Base-by-base conservation (phyloP, 1,140 invertebrate genomes). In the Drosophila baimaii region DNA sequence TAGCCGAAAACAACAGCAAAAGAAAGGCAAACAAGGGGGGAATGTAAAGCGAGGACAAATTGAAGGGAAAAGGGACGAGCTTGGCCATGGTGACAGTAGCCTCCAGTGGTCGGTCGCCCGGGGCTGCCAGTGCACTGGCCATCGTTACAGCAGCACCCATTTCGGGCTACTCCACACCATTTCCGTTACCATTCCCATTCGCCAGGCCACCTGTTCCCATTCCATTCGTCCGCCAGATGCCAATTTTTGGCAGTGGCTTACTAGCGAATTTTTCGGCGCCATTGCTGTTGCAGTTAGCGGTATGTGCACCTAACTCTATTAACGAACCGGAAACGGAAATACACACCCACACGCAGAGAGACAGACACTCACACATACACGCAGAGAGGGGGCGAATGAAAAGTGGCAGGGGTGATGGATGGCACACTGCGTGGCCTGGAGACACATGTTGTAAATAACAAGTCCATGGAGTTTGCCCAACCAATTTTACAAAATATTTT, bases 271-370 rank as follows among this genome's bases (percentile, higher is more conserved):
- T 79, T 71, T 74, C 33, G 31, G 41, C 52, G 19, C 72, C 54
- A 37, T 64, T 70, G 56, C 64, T 44, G 57, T 57, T 65, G 70
- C 66, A 70, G 66, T 70, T 66, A 49, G 57, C 62, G 51, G 70
- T 72, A 73, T 90, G 69, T 90, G 86, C 82, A 86, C 90, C 86
- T 90, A 90, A 90, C 86, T 90, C 88, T 90, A 90, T 90, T 90
- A 90, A 83, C 86, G 77, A 90, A 86, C 77, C 86, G 86, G 79
- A 90, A 81, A 83, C 86, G 79, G 79, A 83, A 90, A 77, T 52
- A 65, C 78, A 68, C 52, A 79, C 59, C 43, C 66, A 51, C 49
- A 33, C 54, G 41, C 25, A 46, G 52, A 46, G 47, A 46, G 31
- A 63, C 44, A 35, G 43, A 49, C 59, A 68, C 23, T 10, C 15